Conservation (phyloP, 1,140 invertebrate genomes). For the Teleogryllus occipitalis region DNA sequence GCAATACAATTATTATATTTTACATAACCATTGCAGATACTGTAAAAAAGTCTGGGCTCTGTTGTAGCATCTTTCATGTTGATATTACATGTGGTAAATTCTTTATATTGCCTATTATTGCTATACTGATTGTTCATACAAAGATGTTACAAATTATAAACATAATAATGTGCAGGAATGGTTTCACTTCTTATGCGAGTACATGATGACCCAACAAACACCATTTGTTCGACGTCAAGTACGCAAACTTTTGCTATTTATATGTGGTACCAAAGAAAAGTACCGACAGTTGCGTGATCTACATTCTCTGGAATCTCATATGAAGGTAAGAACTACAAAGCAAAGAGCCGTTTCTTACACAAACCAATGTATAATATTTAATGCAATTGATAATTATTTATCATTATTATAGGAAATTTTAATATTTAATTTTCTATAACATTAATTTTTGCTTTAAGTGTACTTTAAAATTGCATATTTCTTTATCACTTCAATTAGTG, state of each 20-base stretch:
- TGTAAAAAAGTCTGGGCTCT: too few species aligned
- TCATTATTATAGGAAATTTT: too few species aligned
- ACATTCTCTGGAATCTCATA: constrained; percentile 76
- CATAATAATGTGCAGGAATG: constrained; percentile 42
- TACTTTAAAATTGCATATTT: not conserved
- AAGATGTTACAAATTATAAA: too few species aligned
- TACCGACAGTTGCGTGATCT: constrained; percentile 89
- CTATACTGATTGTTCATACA: too few species aligned
- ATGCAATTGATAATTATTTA: not conserved
- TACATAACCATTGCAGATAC: too few species aligned
- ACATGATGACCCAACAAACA: constrained; percentile 89
- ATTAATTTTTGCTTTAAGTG: not conserved
- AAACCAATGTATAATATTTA: not conserved
- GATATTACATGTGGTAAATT: too few species aligned
- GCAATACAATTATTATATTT: too few species aligned
- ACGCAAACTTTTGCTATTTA: constrained; percentile 81
- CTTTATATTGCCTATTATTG: too few species aligned
- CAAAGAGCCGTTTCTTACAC: not conserved
- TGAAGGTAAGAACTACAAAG: constrained; percentile 45
- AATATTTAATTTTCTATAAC: not conserved
- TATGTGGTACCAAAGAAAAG: constrained; percentile 92
- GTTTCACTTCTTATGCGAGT: constrained; percentile 83
- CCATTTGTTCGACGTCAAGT: constrained; percentile 69
- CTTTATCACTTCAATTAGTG: not conserved
- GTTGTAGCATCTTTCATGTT: too few species aligned